Conservation (phyloP, 2,888 invertebrate genomes). For the Antitype chi region DNA sequence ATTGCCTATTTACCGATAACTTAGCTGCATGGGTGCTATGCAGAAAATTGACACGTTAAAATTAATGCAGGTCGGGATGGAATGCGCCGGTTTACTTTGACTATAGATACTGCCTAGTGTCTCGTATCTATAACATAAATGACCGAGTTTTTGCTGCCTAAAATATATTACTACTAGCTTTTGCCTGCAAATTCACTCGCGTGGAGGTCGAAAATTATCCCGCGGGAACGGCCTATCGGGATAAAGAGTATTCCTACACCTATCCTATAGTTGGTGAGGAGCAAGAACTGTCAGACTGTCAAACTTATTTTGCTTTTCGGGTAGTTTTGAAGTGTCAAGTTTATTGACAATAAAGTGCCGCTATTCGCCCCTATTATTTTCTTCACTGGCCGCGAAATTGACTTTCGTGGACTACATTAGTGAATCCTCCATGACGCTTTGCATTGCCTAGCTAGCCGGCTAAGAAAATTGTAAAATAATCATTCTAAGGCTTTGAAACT, state of each 20-base stretch:
- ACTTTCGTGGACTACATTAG: no score
- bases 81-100: constrained; percentile 14
- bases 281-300: neutral
- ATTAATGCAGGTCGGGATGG: constrained; percentile 1
- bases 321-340: neutral
- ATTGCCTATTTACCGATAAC: neutral
- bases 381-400: no score
- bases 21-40: neutral
- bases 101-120: constrained; percentile 1
- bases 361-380: no score
- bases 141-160: neutral
- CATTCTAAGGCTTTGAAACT: neutral
- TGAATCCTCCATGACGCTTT: no score
- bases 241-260: no score
- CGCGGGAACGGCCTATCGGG: no score
- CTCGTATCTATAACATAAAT: neutral
- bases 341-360: no score
- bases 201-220: no score
- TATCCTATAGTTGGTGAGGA: no score
- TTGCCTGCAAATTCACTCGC: no score
- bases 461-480: neutral
- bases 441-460: neutral
- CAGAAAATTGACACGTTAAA: neutral
- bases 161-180: no score
- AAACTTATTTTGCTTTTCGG: neutral